A percentile compares a stretch with the other conserved stretches of the same genome.
Conservation (phyloP, 2,888 invertebrate genomes). For the Perdita meconis region DNA sequence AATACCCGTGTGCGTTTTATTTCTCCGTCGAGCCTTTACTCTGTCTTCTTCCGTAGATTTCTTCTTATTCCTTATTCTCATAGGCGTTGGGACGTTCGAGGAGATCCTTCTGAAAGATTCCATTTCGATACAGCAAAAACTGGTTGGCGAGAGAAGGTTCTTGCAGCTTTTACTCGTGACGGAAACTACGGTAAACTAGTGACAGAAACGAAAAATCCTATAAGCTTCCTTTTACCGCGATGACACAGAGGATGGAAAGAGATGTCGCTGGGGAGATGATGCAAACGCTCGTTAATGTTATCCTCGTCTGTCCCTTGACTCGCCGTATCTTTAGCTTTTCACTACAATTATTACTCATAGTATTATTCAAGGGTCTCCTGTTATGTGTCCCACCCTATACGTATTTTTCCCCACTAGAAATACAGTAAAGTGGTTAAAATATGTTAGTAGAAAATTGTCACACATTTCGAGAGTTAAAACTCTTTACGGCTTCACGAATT, state of each 20-base stretch:
- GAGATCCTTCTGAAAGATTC: conserved; percentile 63
- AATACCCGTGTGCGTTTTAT: not conserved
- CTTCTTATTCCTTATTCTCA: conserved; percentile 27
- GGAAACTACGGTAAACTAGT: conserved; percentile 62
- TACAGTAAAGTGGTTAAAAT: too few relatives aligned
- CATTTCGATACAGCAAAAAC: conserved; percentile 51
- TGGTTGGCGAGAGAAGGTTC: conserved; percentile 57
- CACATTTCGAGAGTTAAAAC: too few relatives aligned
- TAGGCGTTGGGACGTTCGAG: conserved; percentile 58
- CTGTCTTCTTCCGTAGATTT: conserved; percentile 10
- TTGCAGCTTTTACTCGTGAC: conserved; percentile 48
- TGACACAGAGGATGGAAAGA: conserved; percentile 61
- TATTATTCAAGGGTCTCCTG: too few relatives aligned
- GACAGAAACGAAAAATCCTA: conserved; percentile 66
- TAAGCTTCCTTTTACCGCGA: conserved; percentile 65
- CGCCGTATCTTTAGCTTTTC: too few relatives aligned
- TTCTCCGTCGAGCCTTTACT: conserved; percentile 2
- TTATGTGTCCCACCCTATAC: too few relatives aligned
- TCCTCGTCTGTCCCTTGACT: not conserved
- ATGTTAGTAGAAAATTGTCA: too few relatives aligned
- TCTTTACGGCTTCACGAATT: too few relatives aligned
- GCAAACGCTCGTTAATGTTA: conserved; percentile 12
- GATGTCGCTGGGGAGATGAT: conserved; percentile 9
- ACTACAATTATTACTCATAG: too few relatives aligned
- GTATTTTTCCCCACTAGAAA: too few relatives aligned